phyloP scores from a whole-genome alignment of 2,113 vertebrate species.

The Chunga burmeisteri region DNA sequence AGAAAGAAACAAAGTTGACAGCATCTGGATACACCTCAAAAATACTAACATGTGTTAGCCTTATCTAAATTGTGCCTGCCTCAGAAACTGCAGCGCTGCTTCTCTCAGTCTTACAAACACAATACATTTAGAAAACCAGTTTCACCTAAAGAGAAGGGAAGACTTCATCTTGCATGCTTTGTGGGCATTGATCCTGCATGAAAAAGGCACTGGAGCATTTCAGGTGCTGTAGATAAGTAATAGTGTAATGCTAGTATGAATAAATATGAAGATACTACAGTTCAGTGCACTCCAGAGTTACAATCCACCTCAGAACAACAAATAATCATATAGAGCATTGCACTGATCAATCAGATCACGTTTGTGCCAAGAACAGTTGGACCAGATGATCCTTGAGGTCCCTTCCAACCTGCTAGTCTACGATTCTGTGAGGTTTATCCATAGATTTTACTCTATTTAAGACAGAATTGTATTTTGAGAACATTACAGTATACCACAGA shows the following conservation, averaged over 20 bases:
- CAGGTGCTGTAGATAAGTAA: slow-evolving; percentile 23
- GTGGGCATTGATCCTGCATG: not conserved
- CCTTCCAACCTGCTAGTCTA: not conserved
- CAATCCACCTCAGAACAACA: slow-evolving; percentile 38
- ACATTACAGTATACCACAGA: not conserved
- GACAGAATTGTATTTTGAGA: not conserved
- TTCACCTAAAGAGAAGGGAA: not conserved
- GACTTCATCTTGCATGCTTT: not conserved
- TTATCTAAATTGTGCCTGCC: not conserved
- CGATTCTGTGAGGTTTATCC: not conserved
- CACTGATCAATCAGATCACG: not conserved
- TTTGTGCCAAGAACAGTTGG: not conserved
- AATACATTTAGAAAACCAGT: not conserved
- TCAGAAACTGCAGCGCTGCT: not conserved
- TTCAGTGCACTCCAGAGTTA: slow-evolving; percentile 23
- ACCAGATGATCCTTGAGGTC: not conserved
- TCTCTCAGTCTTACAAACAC: not conserved
- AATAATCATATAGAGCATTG: not conserved
- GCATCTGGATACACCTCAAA: not conserved
- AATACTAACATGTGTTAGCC: not conserved
- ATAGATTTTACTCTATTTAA: not conserved
- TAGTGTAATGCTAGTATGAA: not conserved
- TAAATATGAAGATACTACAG: slow-evolving; percentile 21
- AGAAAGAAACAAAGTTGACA: not conserved
- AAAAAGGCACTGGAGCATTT: slow-evolving; percentile 25